These are phyloP conservation scores for Anabacerthia variegaticeps DNA, from an alignment of 2,797 vertebrate species.

Conservation along the genomic window DNA sequence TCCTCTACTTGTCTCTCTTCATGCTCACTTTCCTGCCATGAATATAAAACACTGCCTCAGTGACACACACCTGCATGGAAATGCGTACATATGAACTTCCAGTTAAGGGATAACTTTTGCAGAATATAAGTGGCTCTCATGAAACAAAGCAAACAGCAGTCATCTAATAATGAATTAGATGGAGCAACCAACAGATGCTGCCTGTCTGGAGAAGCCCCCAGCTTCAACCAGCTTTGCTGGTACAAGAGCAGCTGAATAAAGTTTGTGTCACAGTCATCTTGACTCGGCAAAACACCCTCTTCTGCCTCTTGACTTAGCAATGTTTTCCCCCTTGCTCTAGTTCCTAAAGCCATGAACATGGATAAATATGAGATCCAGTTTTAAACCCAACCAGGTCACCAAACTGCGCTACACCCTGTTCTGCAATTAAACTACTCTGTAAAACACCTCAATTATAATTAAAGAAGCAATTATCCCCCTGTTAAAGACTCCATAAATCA, in stretches of 20 bases:
- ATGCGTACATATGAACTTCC: slow-evolving; percentile 11
- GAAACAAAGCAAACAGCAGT: slow-evolving; percentile 45
- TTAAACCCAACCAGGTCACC: slow-evolving; percentile 64
- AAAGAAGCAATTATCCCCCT: slow-evolving; percentile 69
- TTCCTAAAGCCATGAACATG: slow-evolving; percentile 51
- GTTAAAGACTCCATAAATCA: slow-evolving; percentile 68
- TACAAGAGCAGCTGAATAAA: slow-evolving; percentile 22
- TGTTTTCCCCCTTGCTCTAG: not conserved
- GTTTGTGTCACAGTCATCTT: not conserved
- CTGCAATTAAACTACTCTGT: slow-evolving; percentile 69
- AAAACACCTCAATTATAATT: slow-evolving; percentile 72
- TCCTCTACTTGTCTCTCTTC: not conserved
- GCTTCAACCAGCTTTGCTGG: not conserved
- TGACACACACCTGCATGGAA: slow-evolving; percentile 13
- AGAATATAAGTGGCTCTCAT: slow-evolving; percentile 30
- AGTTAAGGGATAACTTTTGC: slow-evolving; percentile 28
- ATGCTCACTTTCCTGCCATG: slow-evolving; percentile 15
- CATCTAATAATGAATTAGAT: slow-evolving; percentile 70
- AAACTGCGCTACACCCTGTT: slow-evolving; percentile 33
- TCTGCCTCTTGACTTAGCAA: not conserved
- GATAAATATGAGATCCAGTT: slow-evolving; percentile 58
- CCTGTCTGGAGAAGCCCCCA: slow-evolving; percentile 9
- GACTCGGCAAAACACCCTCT: not conserved
- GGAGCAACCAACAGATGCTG: slow-evolving; percentile 64
- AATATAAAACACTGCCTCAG: slow-evolving; percentile 17